phyloP scores from a whole-genome alignment of 2,113 vertebrate genomes.

The Pelvicachromis taeniatus region DNA sequence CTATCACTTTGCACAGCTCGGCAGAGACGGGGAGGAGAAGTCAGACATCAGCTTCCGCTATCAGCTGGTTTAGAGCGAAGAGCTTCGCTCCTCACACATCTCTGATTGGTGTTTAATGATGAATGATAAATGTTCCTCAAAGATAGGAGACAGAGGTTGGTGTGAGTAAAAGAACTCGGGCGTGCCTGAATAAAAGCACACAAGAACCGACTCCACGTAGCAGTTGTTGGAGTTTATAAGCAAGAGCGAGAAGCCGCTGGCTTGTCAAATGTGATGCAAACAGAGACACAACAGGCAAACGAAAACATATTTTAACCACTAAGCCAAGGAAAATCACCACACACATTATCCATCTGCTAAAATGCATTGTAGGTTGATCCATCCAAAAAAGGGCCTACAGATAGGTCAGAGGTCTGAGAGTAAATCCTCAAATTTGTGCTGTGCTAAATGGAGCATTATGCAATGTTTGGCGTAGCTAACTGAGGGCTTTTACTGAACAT shows the following conservation, averaged over 20 bases:
- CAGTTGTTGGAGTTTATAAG: not conserved
- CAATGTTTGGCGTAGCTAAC: slow-evolving; percentile 60
- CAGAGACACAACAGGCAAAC: slow-evolving; percentile 19
- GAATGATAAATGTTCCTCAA: not conserved
- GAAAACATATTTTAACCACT: slow-evolving; percentile 46
- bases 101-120: slow-evolving; percentile 21
- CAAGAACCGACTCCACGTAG: not conserved
- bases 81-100: not conserved
- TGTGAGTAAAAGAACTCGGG: not conserved
- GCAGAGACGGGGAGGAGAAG: not conserved
- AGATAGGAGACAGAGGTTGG: not conserved
- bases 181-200: not conserved
- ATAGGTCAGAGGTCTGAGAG: slow-evolving; percentile 58
- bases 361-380: slow-evolving; percentile 43
- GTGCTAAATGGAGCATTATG: slow-evolving; percentile 71
- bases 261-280: slow-evolving; percentile 13
- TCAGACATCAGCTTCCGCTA: slow-evolving; percentile 4
- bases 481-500: slow-evolving; percentile 69
- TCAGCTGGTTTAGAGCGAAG: slow-evolving; percentile 1
- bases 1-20: slow-evolving; percentile 12
- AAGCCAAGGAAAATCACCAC: slow-evolving; percentile 50
- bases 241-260: not conserved
- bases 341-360: slow-evolving; percentile 64
- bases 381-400: slow-evolving; percentile 49
- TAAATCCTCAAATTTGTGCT: slow-evolving; percentile 66